Conservation (phyloP, 37 sponge, comb jelly and placozoan species). For the Dysidea cf. avara region DNA sequence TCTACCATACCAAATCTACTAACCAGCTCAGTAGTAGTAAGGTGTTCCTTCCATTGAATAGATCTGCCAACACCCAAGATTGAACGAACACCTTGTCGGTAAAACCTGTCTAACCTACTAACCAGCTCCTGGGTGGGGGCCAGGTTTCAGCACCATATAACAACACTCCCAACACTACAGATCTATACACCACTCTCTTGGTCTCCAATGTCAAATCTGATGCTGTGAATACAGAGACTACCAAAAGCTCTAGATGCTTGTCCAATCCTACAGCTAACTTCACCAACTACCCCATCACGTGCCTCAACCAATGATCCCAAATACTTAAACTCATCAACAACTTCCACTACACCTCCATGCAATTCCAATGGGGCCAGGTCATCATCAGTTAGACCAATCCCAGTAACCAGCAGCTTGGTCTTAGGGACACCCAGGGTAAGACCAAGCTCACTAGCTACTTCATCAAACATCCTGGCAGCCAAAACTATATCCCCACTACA, state of each 20-base stretch:
- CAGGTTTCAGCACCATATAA: slow-evolving; percentile 46
- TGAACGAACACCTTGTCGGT: no score
- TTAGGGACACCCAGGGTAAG: slow-evolving; percentile 26
- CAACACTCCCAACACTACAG: slow-evolving; percentile 24
- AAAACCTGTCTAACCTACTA: slow-evolving; percentile 14
- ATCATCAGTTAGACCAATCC: slow-evolving; percentile 9
- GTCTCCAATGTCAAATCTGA: slow-evolving; percentile 1
- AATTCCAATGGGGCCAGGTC: not conserved
- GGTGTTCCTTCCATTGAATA: slow-evolving; percentile 1
- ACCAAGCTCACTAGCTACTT: slow-evolving; percentile 17
- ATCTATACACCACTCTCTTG: slow-evolving; percentile 20
- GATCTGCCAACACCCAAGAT: not conserved
- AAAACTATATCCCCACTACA: slow-evolving; percentile 14
- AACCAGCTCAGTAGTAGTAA: no score
- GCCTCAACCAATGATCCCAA: slow-evolving; percentile 31
- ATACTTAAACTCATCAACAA: slow-evolving; percentile 41
- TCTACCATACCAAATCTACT: slow-evolving; percentile 14
- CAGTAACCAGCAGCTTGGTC: slow-evolving; percentile 36
- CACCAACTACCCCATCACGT: slow-evolving; percentile 13
- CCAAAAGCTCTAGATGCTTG: slow-evolving; percentile 42
- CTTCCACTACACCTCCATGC: slow-evolving; percentile 26
- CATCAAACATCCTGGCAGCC: slow-evolving; percentile 28
- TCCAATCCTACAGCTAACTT: slow-evolving; percentile 24
- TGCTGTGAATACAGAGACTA: slow-evolving; percentile 15
- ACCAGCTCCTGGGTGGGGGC: slow-evolving; percentile 12